Conservation (phyloP, 2,888 invertebrate genomes). For the Euzophera pinguis region DNA sequence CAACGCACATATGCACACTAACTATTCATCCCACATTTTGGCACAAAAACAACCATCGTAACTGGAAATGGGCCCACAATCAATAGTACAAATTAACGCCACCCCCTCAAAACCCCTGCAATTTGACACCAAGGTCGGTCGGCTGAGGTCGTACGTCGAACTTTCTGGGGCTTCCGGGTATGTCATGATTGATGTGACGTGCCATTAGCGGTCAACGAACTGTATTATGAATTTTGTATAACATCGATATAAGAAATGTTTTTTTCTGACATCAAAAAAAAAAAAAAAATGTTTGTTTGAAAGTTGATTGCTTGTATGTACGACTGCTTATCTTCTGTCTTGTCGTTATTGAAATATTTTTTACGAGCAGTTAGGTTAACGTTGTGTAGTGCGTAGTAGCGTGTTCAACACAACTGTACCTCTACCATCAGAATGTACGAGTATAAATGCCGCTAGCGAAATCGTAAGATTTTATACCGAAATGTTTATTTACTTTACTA, state of each 20-base stretch:
- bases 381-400: too few species aligned
- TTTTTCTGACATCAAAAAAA: not conserved
- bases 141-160: constrained; percentile 59
- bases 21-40: not conserved
- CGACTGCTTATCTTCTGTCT: too few species aligned
- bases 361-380: too few species aligned
- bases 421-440: too few species aligned
- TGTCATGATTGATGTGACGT: constrained; percentile 51
- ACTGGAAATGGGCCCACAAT: not conserved
- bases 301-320: too few species aligned
- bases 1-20: too few species aligned
- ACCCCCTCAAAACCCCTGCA: constrained; percentile 25
- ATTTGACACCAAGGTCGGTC: constrained; percentile 50
- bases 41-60: not conserved
- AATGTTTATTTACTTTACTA: too few species aligned
- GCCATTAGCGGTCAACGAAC: constrained; percentile 46
- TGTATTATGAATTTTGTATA: constrained; percentile 24
- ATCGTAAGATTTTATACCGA: too few species aligned
- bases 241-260: not conserved
- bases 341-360: too few species aligned
- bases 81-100: not conserved
- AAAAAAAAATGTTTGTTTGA: not conserved
- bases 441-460: too few species aligned
- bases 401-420: too few species aligned
- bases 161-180: constrained; percentile 55